phyloP scores from a whole-genome alignment of 1,140 invertebrate species.

The Plutomurus gul region DNA sequence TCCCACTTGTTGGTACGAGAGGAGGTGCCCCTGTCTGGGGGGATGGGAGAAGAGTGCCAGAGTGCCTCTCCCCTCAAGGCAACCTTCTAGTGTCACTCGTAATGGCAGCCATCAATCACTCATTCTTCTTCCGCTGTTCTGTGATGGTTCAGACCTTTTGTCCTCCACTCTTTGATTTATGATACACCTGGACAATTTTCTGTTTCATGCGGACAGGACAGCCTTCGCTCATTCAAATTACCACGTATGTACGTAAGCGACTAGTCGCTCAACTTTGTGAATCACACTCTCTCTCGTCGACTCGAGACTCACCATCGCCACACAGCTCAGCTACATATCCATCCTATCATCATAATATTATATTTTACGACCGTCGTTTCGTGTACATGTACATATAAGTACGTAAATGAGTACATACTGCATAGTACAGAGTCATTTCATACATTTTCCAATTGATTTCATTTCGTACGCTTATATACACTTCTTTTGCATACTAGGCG shows the following conservation, averaged over 20 bases:
- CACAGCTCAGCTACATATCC: not conserved
- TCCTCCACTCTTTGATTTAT: slow-evolving; percentile 51
- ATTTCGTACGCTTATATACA: too few species aligned
- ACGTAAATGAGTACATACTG: not conserved
- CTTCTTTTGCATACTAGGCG: slow-evolving; percentile 28
- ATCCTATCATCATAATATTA: slow-evolving; percentile 35
- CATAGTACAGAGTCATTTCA: not conserved
- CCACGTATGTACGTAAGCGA: not conserved
- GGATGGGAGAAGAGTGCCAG: not conserved
- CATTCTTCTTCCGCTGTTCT: slow-evolving; percentile 43
- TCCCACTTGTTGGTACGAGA: slow-evolving; percentile 33
- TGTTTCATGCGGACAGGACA: slow-evolving; percentile 16
- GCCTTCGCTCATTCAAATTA: not conserved
- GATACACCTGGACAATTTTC: slow-evolving; percentile 52
- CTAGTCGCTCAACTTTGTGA: not conserved
- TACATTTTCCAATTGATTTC: slow-evolving; percentile 22
- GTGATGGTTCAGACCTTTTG: slow-evolving; percentile 50
- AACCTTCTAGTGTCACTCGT: slow-evolving; percentile 51
- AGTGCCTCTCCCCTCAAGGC: slow-evolving; percentile 31
- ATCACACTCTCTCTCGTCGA: slow-evolving; percentile 9
- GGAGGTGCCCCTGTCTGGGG: slow-evolving; percentile 17
- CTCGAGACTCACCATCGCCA: not conserved
- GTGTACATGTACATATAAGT: not conserved
- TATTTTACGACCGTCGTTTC: slow-evolving; percentile 1
- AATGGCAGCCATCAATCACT: slow-evolving; percentile 54